Conservation (phyloP, 2,797 vertebrate genomes). For the Diplodus sargus region DNA sequence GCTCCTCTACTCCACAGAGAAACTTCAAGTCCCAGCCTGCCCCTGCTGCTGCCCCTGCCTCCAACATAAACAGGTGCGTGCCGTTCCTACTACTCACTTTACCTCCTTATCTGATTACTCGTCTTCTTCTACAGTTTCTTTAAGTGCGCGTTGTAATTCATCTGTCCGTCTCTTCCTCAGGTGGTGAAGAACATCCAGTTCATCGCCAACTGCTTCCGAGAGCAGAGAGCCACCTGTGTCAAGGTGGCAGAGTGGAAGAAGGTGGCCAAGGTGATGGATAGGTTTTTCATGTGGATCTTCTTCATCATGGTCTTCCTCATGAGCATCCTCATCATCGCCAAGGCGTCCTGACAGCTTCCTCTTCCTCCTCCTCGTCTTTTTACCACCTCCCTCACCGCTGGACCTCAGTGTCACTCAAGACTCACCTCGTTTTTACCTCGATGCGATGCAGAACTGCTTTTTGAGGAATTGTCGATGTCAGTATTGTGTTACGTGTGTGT, state of each 20-base stretch:
- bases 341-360: conserved; percentile 85
- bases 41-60: conserved; percentile 85
- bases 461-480: conserved; percentile 27
- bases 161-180: conserved; percentile 30
- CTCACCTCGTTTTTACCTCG: conserved; percentile 29
- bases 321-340: conserved; percentile 95
- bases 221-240: conserved; percentile 90
- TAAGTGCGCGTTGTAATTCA: neutral
- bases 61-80: conserved; percentile 77
- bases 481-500: conserved; percentile 29
- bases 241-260: conserved; percentile 98
- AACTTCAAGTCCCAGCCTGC: conserved; percentile 47
- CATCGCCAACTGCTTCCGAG: conserved; percentile 93
- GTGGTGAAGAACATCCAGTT: conserved; percentile 93
- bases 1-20: conserved; percentile 69
- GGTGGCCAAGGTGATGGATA: conserved; percentile 98
- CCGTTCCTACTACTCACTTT: neutral
- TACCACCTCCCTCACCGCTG: neutral
- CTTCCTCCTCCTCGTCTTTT: conserved; percentile 1
- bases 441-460: neutral
- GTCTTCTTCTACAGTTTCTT: conserved; percentile 17
- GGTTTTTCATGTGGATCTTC: conserved; percentile 99
- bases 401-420: conserved; percentile 28
- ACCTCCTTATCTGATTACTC: conserved; percentile 11
- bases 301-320: conserved; percentile 98